phyloP scores from a whole-genome alignment of 2,113 vertebrate species.

The Proteles cristata region DNA sequence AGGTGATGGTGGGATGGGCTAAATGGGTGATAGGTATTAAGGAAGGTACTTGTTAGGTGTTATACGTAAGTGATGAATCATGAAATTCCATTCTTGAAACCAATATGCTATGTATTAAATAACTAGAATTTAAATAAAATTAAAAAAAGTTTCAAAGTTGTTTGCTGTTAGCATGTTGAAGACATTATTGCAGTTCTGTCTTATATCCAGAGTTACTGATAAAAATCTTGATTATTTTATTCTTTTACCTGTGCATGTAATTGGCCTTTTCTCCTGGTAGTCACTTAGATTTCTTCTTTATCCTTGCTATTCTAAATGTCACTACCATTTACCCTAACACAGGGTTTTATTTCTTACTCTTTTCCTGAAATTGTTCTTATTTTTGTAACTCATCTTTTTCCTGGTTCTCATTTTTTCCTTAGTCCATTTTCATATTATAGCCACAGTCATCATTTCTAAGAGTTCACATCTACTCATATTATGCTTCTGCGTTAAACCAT shows the following conservation, averaged over 20 bases:
- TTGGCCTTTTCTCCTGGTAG: not conserved
- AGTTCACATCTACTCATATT: not conserved
- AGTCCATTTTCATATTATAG: not conserved
- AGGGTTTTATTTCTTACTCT: not conserved
- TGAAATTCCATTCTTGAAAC: not conserved
- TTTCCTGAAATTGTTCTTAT: not conserved
- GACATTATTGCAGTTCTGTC: not conserved
- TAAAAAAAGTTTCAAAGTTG: no score
- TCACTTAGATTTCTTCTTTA: not conserved
- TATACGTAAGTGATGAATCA: not conserved
- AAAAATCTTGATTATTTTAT: not conserved
- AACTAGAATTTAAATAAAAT: no score
- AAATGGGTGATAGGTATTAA: not conserved
- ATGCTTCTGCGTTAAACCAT: not conserved
- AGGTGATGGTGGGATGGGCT: not conserved
- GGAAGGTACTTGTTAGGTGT: not conserved
- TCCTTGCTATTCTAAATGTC: not conserved
- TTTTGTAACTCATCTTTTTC: not conserved
- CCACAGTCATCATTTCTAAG: not conserved
- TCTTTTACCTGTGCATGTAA: not conserved
- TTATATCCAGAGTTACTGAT: not conserved
- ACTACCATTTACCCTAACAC: not conserved
- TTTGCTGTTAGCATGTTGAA: not conserved
- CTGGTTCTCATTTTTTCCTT: not conserved
- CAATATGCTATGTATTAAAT: no score